These are phyloP conservation scores for Mormyrus iriodes DNA, from an alignment of 2,113 vertebrate species.

Conservation along the genomic window DNA sequence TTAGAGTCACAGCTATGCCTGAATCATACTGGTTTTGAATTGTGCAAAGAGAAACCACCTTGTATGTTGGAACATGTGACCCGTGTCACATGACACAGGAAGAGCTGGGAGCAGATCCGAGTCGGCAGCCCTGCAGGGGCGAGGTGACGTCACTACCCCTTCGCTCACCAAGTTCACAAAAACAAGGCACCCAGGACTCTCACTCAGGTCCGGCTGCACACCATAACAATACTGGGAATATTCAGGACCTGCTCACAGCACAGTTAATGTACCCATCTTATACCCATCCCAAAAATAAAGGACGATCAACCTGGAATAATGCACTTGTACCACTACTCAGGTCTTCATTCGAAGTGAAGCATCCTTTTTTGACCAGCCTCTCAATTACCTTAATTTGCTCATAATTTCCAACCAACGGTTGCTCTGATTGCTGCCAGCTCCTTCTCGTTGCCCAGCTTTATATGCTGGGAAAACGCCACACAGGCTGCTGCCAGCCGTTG, in stretches of 20 bases:
- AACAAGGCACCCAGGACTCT: background rate
- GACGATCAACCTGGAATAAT: background rate
- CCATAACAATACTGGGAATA: background rate
- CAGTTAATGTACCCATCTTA: background rate
- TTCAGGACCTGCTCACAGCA: background rate
- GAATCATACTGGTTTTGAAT: background rate
- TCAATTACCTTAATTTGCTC: background rate
- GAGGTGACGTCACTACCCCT: background rate
- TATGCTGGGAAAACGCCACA: background rate
- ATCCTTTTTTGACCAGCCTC: background rate
- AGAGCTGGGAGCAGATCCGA: background rate
- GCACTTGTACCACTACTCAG: background rate
- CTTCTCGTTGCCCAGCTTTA: background rate
- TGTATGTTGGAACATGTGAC: background rate
- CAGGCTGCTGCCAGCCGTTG: background rate
- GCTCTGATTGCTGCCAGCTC: background rate
- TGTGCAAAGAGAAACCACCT: background rate
- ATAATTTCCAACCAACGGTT: background rate
- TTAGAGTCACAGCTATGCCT: background rate
- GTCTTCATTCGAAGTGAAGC: background rate
- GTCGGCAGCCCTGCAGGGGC: background rate
- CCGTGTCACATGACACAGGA: background rate
- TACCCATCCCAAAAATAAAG: background rate
- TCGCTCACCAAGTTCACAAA: background rate
- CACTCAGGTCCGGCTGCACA: background rate